Percentiles rank a stretch among this genome's conserved stretches.
Conservation (phyloP, 2,888 invertebrate genomes). For the Argynnis bischoffii region DNA sequence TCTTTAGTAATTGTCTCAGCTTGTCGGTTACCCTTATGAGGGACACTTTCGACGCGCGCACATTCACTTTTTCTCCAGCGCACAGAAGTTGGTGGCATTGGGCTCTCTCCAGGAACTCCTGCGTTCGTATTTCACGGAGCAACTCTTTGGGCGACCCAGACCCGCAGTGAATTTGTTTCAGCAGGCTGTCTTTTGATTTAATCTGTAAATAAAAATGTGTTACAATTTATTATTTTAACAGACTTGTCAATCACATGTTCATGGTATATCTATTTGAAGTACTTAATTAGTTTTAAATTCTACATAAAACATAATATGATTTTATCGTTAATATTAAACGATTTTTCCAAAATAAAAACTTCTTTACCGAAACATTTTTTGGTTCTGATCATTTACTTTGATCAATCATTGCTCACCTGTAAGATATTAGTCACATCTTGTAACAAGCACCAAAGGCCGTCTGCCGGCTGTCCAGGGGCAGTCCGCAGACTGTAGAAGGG, state of each 20-base stretch:
- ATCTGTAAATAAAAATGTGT: conserved; percentile 78
- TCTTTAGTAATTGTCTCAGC: conserved; percentile 90
- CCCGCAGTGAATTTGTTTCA: conserved; percentile 87
- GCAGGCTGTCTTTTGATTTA: conserved; percentile 90
- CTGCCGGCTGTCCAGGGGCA: conserved; percentile 78
- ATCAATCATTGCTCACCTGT: conserved; percentile 68
- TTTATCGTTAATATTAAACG: too few species aligned
- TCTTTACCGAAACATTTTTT: too few species aligned
- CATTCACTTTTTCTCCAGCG: conserved; percentile 90
- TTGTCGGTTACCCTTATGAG: conserved; percentile 93
- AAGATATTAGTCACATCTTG: conserved; percentile 90
- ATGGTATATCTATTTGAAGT: too few species aligned
- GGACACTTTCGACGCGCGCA: conserved; percentile 90
- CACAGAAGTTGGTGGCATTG: conserved; percentile 90
- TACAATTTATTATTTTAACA: too few species aligned
- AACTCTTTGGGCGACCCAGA: conserved; percentile 80
- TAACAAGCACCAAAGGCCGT: conserved; percentile 90
- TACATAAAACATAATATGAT: too few species aligned
- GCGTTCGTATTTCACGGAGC: conserved; percentile 87
- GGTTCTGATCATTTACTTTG: too few species aligned
- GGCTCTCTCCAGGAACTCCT: conserved; percentile 91
- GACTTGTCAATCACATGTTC: too few species aligned
- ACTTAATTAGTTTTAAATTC: too few species aligned
- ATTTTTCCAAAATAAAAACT: too few species aligned
- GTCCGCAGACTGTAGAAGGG: conserved; percentile 89